Evolutionary conservation across 2,797 vertebrate genomes (phyloP).

Genomic region (Gymnothorax reevesii): DNA sequence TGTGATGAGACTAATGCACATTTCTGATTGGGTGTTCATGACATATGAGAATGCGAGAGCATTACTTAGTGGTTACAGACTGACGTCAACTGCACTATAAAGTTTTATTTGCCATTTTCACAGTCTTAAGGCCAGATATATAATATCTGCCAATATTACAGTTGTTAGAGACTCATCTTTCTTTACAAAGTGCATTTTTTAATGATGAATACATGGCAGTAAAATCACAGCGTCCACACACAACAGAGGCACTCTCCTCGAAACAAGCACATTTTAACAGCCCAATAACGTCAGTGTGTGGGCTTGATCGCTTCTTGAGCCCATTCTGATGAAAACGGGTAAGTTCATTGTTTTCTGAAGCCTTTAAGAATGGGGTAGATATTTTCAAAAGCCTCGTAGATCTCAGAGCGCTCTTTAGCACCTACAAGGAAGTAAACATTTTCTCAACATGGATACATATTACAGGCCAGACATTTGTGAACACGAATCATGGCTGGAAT

Average conservation of each 20-base stretch:
- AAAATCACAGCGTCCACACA: neutral
- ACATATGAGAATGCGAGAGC: neutral
- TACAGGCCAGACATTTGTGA: neutral
- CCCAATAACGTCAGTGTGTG: conserved; percentile 25
- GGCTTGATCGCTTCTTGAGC: neutral
- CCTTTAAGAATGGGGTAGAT: conserved; percentile 94
- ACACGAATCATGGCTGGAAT: neutral
- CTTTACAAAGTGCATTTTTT: neutral
- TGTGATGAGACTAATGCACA: neutral
- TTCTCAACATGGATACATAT: conserved; percentile 1
- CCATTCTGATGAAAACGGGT: conserved; percentile 11
- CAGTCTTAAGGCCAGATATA: neutral
- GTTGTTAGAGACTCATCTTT: neutral
- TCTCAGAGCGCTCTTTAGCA: conserved; percentile 92
- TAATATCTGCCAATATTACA: neutral
- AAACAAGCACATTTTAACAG: conserved; percentile 34
- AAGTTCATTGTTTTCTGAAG: conserved; percentile 81
- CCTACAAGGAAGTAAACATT: conserved; percentile 67
- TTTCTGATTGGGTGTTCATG: neutral
- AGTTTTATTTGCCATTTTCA: neutral
- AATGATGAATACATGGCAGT: neutral
- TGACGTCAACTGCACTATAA: neutral
- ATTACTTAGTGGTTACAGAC: neutral
- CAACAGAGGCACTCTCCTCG: neutral
- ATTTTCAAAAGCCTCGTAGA: conserved; percentile 96